Percentiles rank a stretch among this genome's conserved stretches.
Evolutionary conservation across 2,113 vertebrate species (phyloP).

Genomic region (Tautogolabrus adspersus): DNA sequence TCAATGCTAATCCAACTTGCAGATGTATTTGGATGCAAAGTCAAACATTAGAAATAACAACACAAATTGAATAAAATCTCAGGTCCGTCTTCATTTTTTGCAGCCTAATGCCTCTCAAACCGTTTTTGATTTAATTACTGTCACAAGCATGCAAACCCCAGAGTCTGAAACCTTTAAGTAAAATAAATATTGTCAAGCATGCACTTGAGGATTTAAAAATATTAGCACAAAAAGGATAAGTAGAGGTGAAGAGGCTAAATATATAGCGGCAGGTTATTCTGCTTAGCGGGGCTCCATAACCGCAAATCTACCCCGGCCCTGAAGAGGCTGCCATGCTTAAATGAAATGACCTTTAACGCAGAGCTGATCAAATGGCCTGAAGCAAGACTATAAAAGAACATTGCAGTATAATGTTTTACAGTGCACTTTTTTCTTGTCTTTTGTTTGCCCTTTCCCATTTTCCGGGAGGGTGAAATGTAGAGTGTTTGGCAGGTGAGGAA

Average conservation of each 20-base stretch:
- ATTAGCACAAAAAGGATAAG: constrained; percentile 30
- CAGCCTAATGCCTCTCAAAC: constrained; percentile 21
- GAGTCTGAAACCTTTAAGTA: neutral
- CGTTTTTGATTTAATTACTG: constrained; percentile 6
- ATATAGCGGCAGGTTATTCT: constrained; percentile 56
- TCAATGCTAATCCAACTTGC: constrained; percentile 75
- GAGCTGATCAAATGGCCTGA: constrained; percentile 77
- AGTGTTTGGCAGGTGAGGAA: constrained; percentile 56
- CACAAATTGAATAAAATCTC: constrained; percentile 58
- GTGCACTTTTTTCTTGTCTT: constrained; percentile 62
- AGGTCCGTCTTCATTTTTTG: constrained; percentile 55
- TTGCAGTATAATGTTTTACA: constrained; percentile 74
- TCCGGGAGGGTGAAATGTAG: constrained; percentile 51
- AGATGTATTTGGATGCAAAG: constrained; percentile 57
- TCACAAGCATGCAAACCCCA: neutral
- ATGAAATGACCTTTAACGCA: constrained; percentile 78
- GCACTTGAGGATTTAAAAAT: constrained; percentile 25
- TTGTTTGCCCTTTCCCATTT: constrained; percentile 73
- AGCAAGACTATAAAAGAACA: constrained; percentile 72
- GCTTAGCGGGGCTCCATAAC: constrained; percentile 38
- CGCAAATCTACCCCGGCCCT: constrained; percentile 35
- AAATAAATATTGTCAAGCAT: constrained; percentile 1
- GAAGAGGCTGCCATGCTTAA: constrained; percentile 65
- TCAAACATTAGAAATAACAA: constrained; percentile 55
- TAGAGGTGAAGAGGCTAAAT: constrained; percentile 41